Percentiles rank a stretch among this genome's conserved stretches.
phyloP scores from a whole-genome alignment of 2,888 invertebrate genomes.

The Drosophila mayaguana region DNA sequence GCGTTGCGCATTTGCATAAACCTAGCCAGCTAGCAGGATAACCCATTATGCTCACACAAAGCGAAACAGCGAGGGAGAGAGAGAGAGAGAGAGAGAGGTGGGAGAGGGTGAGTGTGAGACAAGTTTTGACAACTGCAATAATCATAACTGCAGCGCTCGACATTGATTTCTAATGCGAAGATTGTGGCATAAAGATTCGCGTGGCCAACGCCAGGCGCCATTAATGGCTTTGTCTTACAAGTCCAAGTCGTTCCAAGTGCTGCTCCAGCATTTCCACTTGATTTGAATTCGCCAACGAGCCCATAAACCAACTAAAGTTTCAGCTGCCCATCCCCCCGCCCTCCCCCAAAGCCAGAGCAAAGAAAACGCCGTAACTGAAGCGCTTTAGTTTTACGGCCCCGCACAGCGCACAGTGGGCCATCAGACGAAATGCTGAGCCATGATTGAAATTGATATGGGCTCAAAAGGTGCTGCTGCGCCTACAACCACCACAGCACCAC shows the following conservation, averaged over 20 bases:
- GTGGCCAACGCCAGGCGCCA: constrained; percentile 53
- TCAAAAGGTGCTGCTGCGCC: constrained; percentile 28
- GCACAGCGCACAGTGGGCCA: constrained; percentile 62
- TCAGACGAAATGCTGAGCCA: constrained; percentile 32
- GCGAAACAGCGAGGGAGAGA: not conserved
- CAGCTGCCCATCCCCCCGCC: not conserved
- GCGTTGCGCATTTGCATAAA: constrained; percentile 73
- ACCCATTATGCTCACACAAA: constrained; percentile 8
- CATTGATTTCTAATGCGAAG: constrained; percentile 74
- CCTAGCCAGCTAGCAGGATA: constrained; percentile 46
- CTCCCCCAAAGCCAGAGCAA: not conserved
- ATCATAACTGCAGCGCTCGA: constrained; percentile 74
- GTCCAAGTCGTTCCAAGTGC: constrained; percentile 60
- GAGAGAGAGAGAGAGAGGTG: not conserved
- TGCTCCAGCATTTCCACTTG: constrained; percentile 61
- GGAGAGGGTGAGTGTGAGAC: not conserved
- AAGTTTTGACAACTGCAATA: constrained; percentile 77
- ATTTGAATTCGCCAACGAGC: constrained; percentile 58
- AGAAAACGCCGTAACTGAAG: constrained; percentile 36
- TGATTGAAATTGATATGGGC: constrained; percentile 69
- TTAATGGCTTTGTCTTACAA: constrained; percentile 76
- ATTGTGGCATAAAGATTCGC: constrained; percentile 62
- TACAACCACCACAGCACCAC: constrained; percentile 22
- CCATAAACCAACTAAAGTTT: constrained; percentile 68
- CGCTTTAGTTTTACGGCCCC: constrained; percentile 67